Conservation (phyloP, 2,797 vertebrate genomes). For the Leuciscus waleckii region DNA sequence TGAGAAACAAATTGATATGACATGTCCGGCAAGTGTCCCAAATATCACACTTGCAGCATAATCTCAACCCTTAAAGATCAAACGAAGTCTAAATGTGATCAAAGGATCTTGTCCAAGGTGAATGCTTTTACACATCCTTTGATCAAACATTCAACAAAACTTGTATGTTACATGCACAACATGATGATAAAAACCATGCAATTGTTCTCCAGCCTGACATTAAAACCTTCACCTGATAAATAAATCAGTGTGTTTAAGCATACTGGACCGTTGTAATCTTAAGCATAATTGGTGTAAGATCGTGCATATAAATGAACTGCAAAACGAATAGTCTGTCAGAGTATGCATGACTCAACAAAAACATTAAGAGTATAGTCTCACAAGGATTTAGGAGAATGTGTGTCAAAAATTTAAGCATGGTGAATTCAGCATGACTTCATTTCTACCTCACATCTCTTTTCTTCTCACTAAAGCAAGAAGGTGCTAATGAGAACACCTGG, state of each 20-base stretch:
- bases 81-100: background rate
- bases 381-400: conserved; percentile 31
- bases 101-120: background rate
- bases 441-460: conserved; percentile 36
- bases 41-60: background rate
- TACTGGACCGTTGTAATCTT: background rate
- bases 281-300: background rate
- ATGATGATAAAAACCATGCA: background rate
- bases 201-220: background rate
- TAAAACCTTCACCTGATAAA: background rate
- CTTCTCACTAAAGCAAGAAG: conserved; percentile 43
- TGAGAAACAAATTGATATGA: background rate
- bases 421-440: conserved; percentile 40
- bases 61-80: background rate
- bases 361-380: conserved; percentile 12
- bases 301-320: too few relatives aligned
- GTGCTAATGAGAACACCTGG: conserved; percentile 65
- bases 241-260: background rate
- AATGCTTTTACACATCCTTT: background rate
- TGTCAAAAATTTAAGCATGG: conserved; percentile 35
- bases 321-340: conserved; percentile 12
- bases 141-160: background rate
- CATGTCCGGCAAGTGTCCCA: background rate
- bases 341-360: conserved; percentile 26
- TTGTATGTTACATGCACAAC: background rate